Base-by-base conservation (phyloP, 1,140 invertebrate genomes). In the Frieseomelitta varia region DNA sequence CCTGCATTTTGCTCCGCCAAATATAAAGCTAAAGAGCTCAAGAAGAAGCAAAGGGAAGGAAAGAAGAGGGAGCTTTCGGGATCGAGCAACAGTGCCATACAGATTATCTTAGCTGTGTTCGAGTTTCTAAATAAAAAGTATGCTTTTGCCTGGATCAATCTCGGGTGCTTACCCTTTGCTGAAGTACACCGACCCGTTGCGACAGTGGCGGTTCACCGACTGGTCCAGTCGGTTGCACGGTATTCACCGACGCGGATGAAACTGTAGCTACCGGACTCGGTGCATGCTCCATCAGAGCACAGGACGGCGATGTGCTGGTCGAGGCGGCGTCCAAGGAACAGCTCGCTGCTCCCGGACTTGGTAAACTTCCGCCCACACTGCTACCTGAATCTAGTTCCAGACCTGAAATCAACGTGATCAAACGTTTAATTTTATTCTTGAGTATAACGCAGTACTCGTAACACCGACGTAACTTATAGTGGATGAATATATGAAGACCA, bases 161-260 rank as follows among this genome's bases (percentile, higher is more conserved):
- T 90, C 91, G 91, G 91, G 89, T 91, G 92, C 97, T 98, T 97
- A 98, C 97, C 97, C 97, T 96, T 95, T 97, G 97, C 94, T 98
- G 97, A 91, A 98, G 96, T 94, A 97, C 96, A 95, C 97, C 96
- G 92, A 97, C 96, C 95, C 97, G 97, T 95, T 93, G 93, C 55
- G 90, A 90, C 78, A 93, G 89, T 65, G 92, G 92, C 24, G 95
- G 95, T 88, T 96, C 95, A 30, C 95, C 94, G 72, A 94, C 92
- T n/a, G 91, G 83, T 51, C 95, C 94, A 84, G 93, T 88, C 93
- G 95, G 24, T 56, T 90, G 89, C 0, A 67, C 91, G 90, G 93
- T 93, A 94, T 94, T 95, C 91, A 96, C 96, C 0, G 76, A 76
- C 82, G 94, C 95, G 93, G 96, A 96, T 19, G 92, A 96, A 88